A percentile compares a stretch with the other conserved stretches of the same genome.
phyloP scores from a whole-genome alignment of 1,140 invertebrate species.

The Drosophila lowei region DNA sequence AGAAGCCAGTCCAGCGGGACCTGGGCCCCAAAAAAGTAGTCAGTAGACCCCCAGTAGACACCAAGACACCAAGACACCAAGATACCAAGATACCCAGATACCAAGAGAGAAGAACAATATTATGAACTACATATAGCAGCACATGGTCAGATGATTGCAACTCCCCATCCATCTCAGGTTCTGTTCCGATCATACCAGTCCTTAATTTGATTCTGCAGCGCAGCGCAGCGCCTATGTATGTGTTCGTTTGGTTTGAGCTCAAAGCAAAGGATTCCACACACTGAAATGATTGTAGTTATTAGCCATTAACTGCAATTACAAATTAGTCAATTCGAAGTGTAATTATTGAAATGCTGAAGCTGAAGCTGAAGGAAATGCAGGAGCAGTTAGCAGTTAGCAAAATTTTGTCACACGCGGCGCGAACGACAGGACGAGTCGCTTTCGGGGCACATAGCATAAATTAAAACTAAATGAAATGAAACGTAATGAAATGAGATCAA shows the following conservation, averaged over 20 bases:
- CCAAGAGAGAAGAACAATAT: background rate
- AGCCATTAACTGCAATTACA: conserved; percentile 66
- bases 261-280: conserved; percentile 28
- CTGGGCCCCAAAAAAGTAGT: background rate
- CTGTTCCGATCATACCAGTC: conserved; percentile 30
- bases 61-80: no score
- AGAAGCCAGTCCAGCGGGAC: conserved; percentile 1
- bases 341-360: conserved; percentile 61
- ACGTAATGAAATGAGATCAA: conserved; percentile 51
- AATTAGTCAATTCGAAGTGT: conserved; percentile 79
- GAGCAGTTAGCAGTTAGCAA: conserved; percentile 56
- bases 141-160: conserved; percentile 4
- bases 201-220: conserved; percentile 35
- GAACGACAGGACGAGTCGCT: conserved; percentile 16
- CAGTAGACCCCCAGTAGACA: conserved; percentile 14
- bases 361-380: conserved; percentile 28
- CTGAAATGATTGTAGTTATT: conserved; percentile 63
- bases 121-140: conserved; percentile 4
- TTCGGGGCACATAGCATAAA: conserved; percentile 59
- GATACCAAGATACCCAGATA: background rate
- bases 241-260: conserved; percentile 27
- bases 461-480: conserved; percentile 47
- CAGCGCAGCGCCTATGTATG: background rate
- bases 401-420: conserved; percentile 59
- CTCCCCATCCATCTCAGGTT: conserved; percentile 28